Base-by-base conservation (phyloP, 2,113 vertebrate species). In the Hippocampus guttulatus region DNA sequence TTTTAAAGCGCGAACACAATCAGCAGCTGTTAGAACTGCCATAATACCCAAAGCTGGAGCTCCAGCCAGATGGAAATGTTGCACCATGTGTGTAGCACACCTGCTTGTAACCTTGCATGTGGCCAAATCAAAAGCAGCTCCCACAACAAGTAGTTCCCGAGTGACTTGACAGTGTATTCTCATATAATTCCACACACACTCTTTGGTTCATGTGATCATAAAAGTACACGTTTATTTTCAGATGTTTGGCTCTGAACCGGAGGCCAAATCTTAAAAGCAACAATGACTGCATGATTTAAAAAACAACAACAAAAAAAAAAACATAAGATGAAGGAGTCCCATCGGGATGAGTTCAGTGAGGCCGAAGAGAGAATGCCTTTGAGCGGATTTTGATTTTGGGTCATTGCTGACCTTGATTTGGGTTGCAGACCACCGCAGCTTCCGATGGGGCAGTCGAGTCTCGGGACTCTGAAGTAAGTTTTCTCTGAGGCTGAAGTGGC, bases 121-220 rank as follows among this genome's bases (percentile, higher is more conserved):
- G 76, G 75, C 54, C 74, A 80, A 88, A 89, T 89, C 74, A 83
- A 81, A 84, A 84, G 72, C 86, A 89, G 83, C 69, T 82, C 71
- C 67, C 61, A 81, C 84, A 82, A 70, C 84, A 88, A 84, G 88
- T 85, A 81, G 70, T 82, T 89, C 68, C 73, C 68, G 68, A 55
- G 71, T 85, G 86, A 85, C 80, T 83, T 75, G 81, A 76, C 70
- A 58, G 40, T 72, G 71, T 76, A 77, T 76, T 83, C 70, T 77
- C 73, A 69, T 65, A 52, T 23, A 30, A 10, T 38, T 79, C 79
- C 79, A 75, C 70, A 76, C 82, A 76, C 77, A 75, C 80, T 57
- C 71, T 71, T 74, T 73, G 68, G 71, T 81, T 84, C 80, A 86
- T 77, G 71, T 14, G 60, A 38, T 85, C 71, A 52, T 85, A 77